phyloP scores from a whole-genome alignment of 2,797 vertebrate genomes.

The Mycteria americana region DNA sequence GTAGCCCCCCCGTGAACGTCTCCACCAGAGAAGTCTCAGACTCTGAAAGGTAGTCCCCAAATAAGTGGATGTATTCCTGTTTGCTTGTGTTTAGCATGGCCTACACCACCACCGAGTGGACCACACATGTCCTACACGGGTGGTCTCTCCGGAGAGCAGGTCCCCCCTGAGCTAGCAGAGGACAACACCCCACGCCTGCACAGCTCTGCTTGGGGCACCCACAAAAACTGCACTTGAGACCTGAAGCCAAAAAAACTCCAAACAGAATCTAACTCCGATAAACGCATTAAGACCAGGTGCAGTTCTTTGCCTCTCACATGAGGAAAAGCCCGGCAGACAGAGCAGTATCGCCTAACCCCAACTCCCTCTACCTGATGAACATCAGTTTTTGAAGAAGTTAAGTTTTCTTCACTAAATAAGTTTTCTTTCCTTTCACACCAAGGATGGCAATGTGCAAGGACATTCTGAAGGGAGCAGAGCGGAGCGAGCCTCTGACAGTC shows the following conservation, averaged over 20 bases:
- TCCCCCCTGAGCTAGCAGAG: neutral
- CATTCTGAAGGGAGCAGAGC: neutral
- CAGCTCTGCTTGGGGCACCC: neutral
- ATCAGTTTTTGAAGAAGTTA: neutral
- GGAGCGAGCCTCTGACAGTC: neutral
- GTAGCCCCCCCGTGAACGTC: neutral
- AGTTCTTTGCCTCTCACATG: neutral
- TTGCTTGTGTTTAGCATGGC: neutral
- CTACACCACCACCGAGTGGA: neutral
- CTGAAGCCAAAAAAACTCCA: neutral
- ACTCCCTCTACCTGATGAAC: neutral
- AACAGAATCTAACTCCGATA: neutral
- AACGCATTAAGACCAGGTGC: neutral
- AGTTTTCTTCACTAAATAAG: neutral
- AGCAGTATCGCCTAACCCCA: neutral
- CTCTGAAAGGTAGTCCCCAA: neutral
- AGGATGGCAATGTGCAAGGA: neutral
- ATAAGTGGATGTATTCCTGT: neutral
- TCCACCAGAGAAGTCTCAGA: neutral
- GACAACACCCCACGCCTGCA: fast-evolving
- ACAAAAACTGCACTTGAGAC: neutral
- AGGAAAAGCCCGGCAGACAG: neutral
- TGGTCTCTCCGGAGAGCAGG: neutral
- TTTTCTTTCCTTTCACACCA: neutral
- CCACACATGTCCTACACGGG: fast-evolving